A percentile compares a stretch with the other conserved stretches of the same genome.
phyloP scores from a whole-genome alignment of 2,113 vertebrate genomes.

The Lepus europaeus region DNA sequence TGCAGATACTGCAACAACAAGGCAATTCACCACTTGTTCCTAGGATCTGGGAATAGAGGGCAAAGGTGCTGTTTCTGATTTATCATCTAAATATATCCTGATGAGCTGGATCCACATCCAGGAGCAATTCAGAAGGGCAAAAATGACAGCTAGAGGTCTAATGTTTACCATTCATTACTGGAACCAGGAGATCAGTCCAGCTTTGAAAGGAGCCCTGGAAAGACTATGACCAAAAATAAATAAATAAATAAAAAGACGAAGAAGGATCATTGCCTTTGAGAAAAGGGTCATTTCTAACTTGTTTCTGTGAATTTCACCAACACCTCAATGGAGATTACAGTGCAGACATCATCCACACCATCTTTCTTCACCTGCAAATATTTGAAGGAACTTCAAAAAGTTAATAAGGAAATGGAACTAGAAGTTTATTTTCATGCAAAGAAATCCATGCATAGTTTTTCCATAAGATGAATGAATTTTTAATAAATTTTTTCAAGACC shows the following conservation, averaged over 20 bases:
- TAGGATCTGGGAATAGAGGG: not conserved
- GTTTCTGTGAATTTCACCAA: not conserved
- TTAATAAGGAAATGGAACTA: too few species aligned
- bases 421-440: too few species aligned
- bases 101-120: not conserved
- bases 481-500: too few species aligned
- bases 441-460: too few species aligned
- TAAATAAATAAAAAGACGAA: not conserved
- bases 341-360: rapidly evolving
- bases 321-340: not conserved
- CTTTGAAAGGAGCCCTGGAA: not conserved
- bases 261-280: not conserved
- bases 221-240: not conserved
- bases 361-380: not conserved
- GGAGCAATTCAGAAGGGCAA: not conserved
- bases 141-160: not conserved
- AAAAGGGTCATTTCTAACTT: not conserved
- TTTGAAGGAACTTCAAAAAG: too few species aligned
- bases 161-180: not conserved
- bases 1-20: not conserved
- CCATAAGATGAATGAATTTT: too few species aligned
- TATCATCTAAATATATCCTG: not conserved
- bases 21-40: not conserved
- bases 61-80: not conserved
- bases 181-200: not conserved